Evolutionary conservation across 2,797 vertebrate genomes (phyloP).

Genomic region (Menidia menidia): DNA sequence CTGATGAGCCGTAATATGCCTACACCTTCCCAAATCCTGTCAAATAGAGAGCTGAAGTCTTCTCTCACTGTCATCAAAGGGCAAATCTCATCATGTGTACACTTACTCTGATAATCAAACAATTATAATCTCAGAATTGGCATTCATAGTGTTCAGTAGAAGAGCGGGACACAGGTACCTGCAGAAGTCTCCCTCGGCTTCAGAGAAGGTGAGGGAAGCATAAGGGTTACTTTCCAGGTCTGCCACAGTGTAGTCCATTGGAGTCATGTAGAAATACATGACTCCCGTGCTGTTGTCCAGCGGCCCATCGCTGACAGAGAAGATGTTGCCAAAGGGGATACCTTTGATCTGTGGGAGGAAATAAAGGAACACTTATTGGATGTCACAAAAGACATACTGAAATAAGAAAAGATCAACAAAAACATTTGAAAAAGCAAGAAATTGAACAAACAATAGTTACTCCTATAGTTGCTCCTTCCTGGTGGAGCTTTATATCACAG

Average conservation of each 20-base stretch:
- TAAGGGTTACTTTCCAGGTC: slow-evolving; percentile 86
- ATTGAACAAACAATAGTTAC: too few species aligned
- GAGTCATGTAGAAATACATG: slow-evolving; percentile 89
- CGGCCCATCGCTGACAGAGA: slow-evolving; percentile 90
- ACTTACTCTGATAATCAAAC: too few species aligned
- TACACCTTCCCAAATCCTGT: too few species aligned
- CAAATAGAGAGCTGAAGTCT: too few species aligned
- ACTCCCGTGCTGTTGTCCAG: slow-evolving; percentile 89
- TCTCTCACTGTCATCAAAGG: too few species aligned
- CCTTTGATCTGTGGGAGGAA: slow-evolving; percentile 84
- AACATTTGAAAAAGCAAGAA: too few species aligned
- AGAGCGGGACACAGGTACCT: slow-evolving; percentile 73
- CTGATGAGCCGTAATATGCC: too few species aligned
- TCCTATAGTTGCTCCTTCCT: too few species aligned
- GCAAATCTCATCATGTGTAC: too few species aligned
- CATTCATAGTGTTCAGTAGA: neutral
- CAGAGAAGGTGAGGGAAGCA: slow-evolving; percentile 88
- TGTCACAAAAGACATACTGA: too few species aligned
- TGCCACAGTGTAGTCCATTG: slow-evolving; percentile 84
- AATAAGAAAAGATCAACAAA: too few species aligned
- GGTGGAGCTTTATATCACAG: too few species aligned
- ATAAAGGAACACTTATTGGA: neutral
- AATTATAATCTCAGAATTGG: neutral
- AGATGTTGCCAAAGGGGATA: slow-evolving; percentile 89
- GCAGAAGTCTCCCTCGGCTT: slow-evolving; percentile 89